Conservation (phyloP, 2,797 vertebrate species). For the Chanos chanos region DNA sequence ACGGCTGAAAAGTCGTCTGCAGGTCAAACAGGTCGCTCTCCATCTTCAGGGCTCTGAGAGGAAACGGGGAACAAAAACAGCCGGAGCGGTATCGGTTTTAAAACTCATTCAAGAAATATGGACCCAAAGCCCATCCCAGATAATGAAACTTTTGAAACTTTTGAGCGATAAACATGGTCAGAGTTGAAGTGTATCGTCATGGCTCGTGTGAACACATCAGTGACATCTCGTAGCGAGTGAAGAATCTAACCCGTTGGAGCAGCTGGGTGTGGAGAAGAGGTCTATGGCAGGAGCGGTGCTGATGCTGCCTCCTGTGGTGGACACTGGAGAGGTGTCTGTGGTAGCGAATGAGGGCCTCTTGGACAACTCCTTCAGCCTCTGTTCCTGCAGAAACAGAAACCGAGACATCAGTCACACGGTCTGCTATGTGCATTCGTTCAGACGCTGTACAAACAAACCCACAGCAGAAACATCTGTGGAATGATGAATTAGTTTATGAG, state of each 20-base stretch:
- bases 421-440: too few relatives aligned
- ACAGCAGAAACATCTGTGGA: too few relatives aligned
- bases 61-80: neutral
- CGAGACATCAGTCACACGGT: too few relatives aligned
- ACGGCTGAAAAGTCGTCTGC: slow-evolving; percentile 88
- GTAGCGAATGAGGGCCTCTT: slow-evolving; percentile 95
- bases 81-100: too few relatives aligned
- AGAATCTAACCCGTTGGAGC: slow-evolving; percentile 85
- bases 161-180: too few relatives aligned
- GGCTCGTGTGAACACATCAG: neutral
- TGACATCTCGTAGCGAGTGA: too few relatives aligned
- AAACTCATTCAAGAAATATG: too few relatives aligned
- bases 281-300: slow-evolving; percentile 93
- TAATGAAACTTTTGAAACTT: too few relatives aligned
- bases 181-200: too few relatives aligned
- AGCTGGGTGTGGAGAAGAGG: slow-evolving; percentile 96
- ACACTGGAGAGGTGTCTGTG: slow-evolving; percentile 93
- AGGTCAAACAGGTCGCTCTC: slow-evolving; percentile 96
- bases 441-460: neutral
- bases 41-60: slow-evolving; percentile 89
- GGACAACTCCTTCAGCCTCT: slow-evolving; percentile 95
- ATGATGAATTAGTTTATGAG: too few relatives aligned
- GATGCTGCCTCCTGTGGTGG: slow-evolving; percentile 87
- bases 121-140: too few relatives aligned
- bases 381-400: slow-evolving; percentile 73